Base-by-base conservation (phyloP, 2,797 vertebrate genomes). In the Enteromius thamalakanensis region DNA sequence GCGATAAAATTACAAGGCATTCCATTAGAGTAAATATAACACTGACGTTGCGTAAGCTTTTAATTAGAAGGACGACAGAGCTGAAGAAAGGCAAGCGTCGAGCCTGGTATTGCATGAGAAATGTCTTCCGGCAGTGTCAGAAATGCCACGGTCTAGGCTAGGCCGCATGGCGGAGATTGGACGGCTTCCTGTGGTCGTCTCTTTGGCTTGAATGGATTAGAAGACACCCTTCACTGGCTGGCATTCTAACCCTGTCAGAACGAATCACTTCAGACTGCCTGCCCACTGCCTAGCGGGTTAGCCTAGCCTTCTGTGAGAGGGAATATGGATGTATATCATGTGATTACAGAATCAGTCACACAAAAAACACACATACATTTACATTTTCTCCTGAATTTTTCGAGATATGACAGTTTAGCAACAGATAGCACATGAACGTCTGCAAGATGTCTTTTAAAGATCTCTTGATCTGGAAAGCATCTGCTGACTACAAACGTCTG, bases 241-340 rank as follows among this genome's bases (percentile, higher is more conserved):
- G 81, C 82, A 84, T 87, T 88, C 87, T 87, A 85, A 87, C 85
- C 71, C 58, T 88, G 90, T 93, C 92, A 90, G 88, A 87, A 89
- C 85, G 71, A 90, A 91, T 93, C 90, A 87, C 82, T 91, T 92
- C 90, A 82, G 82, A 86, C 76, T 2, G 79, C 70, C 69, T 86
- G 83, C 78, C 86, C 81, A 79, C 55, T 87, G 90, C 86, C 89
- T 88, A 87, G 47, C 89, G 90, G 89, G 89, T 86, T 42, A 45
- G 80, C 78, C 87, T 86, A 88, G 78, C 80, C 87, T 85, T 90
- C 87, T 67, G 78, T 87, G 85, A 88, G 90, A 76, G 62, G 81
- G 88, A 75, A 64, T 88, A 78, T 81, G 62, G 79, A 86, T 26
- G 62, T 67, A 84, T 83, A 85, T 71, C 79, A 80, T 81, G 76